These are phyloP conservation scores for Eira barbara DNA, from an alignment of 2,113 vertebrate genomes.

Conservation along the genomic window DNA sequence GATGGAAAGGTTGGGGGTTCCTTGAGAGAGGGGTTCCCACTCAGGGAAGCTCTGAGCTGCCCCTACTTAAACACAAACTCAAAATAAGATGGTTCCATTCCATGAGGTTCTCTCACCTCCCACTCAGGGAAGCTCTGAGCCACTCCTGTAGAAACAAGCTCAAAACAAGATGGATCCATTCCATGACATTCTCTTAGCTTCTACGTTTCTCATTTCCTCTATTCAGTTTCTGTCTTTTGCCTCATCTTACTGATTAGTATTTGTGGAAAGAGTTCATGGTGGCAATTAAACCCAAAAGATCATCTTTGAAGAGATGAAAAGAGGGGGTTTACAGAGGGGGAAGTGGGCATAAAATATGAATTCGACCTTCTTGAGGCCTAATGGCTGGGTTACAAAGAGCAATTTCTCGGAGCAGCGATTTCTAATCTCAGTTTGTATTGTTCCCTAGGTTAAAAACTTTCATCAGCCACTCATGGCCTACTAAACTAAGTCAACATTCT, in stretches of 20 bases:
- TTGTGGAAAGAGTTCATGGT: background rate
- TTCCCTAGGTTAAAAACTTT: background rate
- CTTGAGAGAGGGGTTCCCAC: background rate
- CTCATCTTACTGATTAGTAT: background rate
- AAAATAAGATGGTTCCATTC: background rate
- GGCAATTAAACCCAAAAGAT: background rate
- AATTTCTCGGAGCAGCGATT: conserved; percentile 35
- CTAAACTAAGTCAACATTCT: background rate
- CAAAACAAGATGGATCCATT: background rate
- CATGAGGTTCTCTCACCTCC: background rate
- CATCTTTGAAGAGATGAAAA: background rate
- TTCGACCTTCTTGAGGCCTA: background rate
- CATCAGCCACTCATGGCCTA: background rate
- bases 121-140: background rate
- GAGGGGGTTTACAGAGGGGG: background rate
- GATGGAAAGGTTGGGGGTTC: background rate
- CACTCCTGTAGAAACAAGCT: background rate
- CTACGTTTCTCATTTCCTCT: background rate
- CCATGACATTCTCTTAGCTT: background rate
- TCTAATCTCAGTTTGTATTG: background rate
- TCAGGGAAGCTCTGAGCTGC: background rate
- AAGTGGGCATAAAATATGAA: background rate
- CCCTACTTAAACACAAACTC: background rate
- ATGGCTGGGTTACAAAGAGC: background rate
- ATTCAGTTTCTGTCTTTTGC: background rate